A percentile compares a stretch with the other conserved stretches of the same genome.
Conservation (phyloP, 2,797 vertebrate genomes). For the Melanotaenia nigrans region DNA sequence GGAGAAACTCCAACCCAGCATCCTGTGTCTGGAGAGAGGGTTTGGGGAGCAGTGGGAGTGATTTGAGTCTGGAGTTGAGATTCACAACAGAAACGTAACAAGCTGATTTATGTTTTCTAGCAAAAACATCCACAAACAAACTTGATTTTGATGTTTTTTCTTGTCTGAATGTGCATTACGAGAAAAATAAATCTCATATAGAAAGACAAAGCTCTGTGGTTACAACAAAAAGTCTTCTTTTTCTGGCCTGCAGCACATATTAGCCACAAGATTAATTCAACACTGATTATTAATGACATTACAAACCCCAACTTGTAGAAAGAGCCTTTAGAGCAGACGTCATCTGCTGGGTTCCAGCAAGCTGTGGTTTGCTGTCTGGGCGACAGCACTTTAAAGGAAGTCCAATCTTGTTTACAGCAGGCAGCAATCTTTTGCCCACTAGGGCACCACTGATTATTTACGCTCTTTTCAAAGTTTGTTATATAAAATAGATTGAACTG, state of each 20-base stretch:
- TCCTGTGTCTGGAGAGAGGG: constrained; percentile 27
- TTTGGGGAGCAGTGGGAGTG: not conserved
- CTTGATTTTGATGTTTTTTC: not conserved
- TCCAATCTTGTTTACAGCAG: constrained; percentile 6
- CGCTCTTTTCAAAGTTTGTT: constrained; percentile 26
- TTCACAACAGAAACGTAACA: constrained; percentile 4
- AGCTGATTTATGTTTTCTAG: not conserved
- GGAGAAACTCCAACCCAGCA: constrained; percentile 50
- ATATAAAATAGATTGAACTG: constrained; percentile 42
- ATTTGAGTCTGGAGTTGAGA: not conserved
- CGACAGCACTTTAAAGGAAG: constrained; percentile 5
- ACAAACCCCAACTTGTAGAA: constrained; percentile 18
- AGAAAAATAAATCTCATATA: constrained; percentile 9
- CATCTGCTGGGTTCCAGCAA: not conserved
- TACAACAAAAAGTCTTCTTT: constrained; percentile 13
- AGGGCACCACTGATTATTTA: constrained; percentile 16
- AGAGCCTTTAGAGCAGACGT: constrained; percentile 23
- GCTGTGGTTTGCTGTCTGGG: constrained; percentile 14
- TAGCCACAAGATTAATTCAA: constrained; percentile 29
- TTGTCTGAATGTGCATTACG: not conserved
- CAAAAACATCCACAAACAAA: not conserved
- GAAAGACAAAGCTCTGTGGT: constrained; percentile 16
- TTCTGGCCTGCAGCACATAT: constrained; percentile 29
- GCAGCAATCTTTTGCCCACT: not conserved
- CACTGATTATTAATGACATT: constrained; percentile 34